Evolutionary conservation across 1,140 invertebrate species (phyloP).

Genomic region (Heliothis virescens): DNA sequence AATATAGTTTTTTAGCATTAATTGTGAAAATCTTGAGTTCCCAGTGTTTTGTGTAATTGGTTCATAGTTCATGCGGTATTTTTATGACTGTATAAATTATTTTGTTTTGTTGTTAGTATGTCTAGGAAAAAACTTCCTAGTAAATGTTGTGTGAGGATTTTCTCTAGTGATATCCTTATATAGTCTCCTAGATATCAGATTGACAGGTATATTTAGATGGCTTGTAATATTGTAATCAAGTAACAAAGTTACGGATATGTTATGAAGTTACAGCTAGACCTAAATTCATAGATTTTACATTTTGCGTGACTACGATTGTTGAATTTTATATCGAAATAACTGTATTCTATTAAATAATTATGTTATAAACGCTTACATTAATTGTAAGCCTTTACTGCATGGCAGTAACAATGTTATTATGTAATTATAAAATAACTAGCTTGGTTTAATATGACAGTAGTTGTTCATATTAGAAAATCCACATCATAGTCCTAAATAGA

Average conservation of each 20-base stretch:
- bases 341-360: constrained; percentile 28
- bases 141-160: no score
- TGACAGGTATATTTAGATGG: constrained; percentile 1
- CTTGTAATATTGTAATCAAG: constrained; percentile 9
- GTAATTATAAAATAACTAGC: background rate
- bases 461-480: background rate
- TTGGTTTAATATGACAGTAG: background rate
- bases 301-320: background rate
- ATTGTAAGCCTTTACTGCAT: constrained; percentile 6
- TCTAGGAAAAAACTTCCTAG: background rate
- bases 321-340: background rate
- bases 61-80: constrained; percentile 2
- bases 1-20: background rate
- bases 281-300: background rate
- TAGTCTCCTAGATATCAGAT: background rate
- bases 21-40: background rate
- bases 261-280: background rate
- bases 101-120: background rate
- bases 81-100: background rate
- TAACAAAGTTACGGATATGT: constrained; percentile 6
- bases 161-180: no score
- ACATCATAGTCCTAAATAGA: background rate
- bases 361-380: constrained; percentile 5
- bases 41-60: background rate
- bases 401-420: background rate